Evolutionary conservation across 2,888 invertebrate genomes (phyloP).

Genomic region (Meteorus colon): DNA sequence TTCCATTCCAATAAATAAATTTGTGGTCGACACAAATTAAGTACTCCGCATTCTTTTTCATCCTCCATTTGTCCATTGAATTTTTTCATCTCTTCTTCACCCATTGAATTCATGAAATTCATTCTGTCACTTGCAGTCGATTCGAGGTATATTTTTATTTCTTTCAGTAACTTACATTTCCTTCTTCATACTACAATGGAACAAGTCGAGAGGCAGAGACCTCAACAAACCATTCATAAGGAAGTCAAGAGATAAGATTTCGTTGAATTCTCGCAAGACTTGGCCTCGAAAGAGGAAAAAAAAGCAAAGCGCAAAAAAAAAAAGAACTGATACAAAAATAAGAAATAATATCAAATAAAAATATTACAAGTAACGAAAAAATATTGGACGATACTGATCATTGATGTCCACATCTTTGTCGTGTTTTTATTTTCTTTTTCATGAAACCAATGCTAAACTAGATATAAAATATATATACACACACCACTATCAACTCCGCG

Average conservation of each 20-base stretch:
- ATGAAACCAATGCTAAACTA: conserved; percentile 16
- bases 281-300: not conserved
- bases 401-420: not conserved
- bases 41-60: not conserved
- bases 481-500: conserved; percentile 33
- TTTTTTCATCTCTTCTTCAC: not conserved
- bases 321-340: too few species aligned
- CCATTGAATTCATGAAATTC: not conserved
- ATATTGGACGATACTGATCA: not conserved
- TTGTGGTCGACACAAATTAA: not conserved
- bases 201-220: conserved; percentile 16
- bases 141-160: not conserved
- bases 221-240: conserved; percentile 18
- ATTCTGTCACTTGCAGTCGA: not conserved
- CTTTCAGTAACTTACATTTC: not conserved
- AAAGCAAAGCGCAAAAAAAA: not conserved
- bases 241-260: conserved; percentile 36
- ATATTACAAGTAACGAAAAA: not conserved
- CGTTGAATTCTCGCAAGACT: conserved; percentile 25
- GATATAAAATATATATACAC: conserved; percentile 21
- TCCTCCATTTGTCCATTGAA: not conserved
- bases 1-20: not conserved
- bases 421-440: not conserved
- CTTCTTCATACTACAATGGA: conserved; percentile 11
- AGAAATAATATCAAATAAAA: not conserved